Evolutionary conservation across 2,797 vertebrate species (phyloP).

Genomic region (Champsocephalus gunnari): DNA sequence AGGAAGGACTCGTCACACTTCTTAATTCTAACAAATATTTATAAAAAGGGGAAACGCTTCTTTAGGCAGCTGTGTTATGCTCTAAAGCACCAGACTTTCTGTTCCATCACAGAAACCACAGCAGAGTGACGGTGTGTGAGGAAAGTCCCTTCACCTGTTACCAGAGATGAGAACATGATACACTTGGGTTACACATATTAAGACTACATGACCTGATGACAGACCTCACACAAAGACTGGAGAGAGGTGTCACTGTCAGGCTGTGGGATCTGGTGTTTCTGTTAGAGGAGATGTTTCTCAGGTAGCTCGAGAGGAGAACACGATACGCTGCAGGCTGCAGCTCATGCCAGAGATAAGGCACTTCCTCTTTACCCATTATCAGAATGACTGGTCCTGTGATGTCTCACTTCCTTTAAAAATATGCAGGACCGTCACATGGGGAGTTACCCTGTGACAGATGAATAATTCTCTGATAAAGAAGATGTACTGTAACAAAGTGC

Average conservation of each 20-base stretch:
- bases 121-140: neutral
- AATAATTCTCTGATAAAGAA: neutral
- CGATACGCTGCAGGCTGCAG: neutral
- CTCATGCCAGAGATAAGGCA: neutral
- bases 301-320: conserved; percentile 1
- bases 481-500: neutral
- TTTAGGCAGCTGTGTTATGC: conserved; percentile 9
- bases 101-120: conserved; percentile 13
- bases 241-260: conserved; percentile 35
- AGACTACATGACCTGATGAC: conserved; percentile 6
- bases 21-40: neutral
- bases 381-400: conserved; percentile 10
- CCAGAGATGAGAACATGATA: conserved; percentile 22
- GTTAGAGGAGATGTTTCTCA: conserved; percentile 22
- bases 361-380: conserved; percentile 49
- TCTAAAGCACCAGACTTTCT: neutral
- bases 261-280: conserved; percentile 32
- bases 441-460: conserved; percentile 30
- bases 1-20: neutral
- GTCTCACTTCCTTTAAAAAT: conserved; percentile 53
- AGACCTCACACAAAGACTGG: neutral
- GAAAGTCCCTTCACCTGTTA: conserved; percentile 1
- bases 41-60: conserved; percentile 27
- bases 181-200: conserved; percentile 40
- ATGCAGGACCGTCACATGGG: conserved; percentile 48